Base-by-base conservation (phyloP, 2,888 invertebrate genomes). In the Lycaena phlaeas region DNA sequence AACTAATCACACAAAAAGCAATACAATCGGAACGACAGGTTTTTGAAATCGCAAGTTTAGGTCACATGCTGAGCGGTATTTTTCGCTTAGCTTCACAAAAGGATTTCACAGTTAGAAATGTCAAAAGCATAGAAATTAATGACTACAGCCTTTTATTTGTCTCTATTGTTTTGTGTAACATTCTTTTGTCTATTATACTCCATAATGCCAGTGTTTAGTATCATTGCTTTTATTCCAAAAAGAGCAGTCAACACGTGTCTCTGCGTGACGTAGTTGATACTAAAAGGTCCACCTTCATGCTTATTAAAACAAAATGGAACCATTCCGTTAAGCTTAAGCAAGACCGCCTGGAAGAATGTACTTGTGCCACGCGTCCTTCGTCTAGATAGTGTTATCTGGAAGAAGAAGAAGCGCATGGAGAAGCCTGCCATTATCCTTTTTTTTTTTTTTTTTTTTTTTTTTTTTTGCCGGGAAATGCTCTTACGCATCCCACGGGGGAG, bases 181-280 rank as follows among this genome's bases (percentile, higher is more conserved):
- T 71, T 64, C 57, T 75, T 78, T 84, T 82, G 79, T 82, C 79
- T 81, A 72, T 73, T 77, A 69, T 63, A 57, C 54, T 68, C 62
- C 70, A 84, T 82, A 84, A 84, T 82, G 68, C 77, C 68, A 68
- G 70, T 82, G 84, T 84, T 82, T 81, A 84, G 68, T 72, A 71
- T 79, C 78, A 71, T 51, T 56, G 59, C 77, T 71, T 77, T 84
- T 84, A 79, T 64, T 62, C 62, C 59, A 64, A 68, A 78, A 77
- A 67, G 62, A 59, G 53, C 56, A 59, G 63, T 76, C 75, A 76
- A 65, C 73, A 71, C 76, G 75, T 78, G 81, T 67, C 70, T 61
- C 67, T 67, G 68, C 74, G 59, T 67, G 69, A 70, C 61, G 64
- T 25, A 4, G 17, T 26, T 10, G 18, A 41, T 34, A 27, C 14